phyloP scores from a whole-genome alignment of 2,113 vertebrate genomes.

The Perca schrenkii region DNA sequence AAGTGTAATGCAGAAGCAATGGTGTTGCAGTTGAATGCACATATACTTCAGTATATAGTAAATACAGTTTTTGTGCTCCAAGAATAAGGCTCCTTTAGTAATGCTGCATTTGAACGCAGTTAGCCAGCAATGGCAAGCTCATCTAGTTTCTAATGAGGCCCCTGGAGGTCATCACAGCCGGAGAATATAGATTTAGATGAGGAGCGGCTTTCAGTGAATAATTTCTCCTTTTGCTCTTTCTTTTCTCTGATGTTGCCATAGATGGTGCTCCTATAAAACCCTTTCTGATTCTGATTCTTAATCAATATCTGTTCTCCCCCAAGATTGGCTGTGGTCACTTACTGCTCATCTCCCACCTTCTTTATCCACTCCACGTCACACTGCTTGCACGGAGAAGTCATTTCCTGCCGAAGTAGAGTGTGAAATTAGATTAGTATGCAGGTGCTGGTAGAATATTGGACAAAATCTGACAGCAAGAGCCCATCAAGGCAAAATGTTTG shows the following conservation, averaged over 20 bases:
- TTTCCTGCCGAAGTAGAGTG: conserved; percentile 86
- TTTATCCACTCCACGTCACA: conserved; percentile 98
- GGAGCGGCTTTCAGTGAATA: conserved; percentile 1
- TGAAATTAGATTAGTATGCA: conserved; percentile 78
- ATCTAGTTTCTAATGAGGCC: conserved; percentile 40
- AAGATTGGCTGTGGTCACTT: conserved; percentile 81
- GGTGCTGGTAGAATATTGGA: conserved; percentile 57
- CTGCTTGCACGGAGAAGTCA: conserved; percentile 91
- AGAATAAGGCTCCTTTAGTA: not conserved
- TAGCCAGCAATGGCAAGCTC: conserved; percentile 22
- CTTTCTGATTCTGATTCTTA: too few species aligned
- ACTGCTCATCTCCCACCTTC: conserved; percentile 98
- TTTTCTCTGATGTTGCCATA: not conserved
- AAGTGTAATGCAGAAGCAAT: not conserved
- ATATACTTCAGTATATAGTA: not conserved
- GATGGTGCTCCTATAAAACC: not conserved
- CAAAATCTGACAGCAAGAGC: conserved; percentile 55
- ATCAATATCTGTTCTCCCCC: not conserved
- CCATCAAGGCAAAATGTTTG: conserved; percentile 26
- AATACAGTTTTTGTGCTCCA: not conserved
- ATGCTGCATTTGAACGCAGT: conserved; percentile 6
- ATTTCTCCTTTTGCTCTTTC: not conserved
- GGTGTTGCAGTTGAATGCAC: not conserved
- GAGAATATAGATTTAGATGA: conserved; percentile 8
- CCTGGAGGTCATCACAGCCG: conserved; percentile 40